Base-by-base conservation (phyloP, 2,113 vertebrate genomes). In the Ochotona curzoniae region DNA sequence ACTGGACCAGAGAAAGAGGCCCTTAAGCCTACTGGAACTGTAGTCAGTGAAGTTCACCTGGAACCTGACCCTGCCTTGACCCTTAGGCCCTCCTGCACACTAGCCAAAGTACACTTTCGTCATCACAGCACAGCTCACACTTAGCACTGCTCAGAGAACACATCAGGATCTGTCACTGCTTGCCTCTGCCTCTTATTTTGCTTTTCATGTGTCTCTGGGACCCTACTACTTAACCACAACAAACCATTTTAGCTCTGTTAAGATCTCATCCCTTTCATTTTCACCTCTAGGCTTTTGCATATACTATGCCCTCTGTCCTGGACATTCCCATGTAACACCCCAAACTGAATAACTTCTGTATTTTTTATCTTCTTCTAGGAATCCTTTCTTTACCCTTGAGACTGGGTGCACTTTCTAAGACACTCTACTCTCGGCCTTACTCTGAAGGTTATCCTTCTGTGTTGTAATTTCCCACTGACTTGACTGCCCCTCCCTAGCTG, bases 1-100 rank as follows among this genome's bases (percentile, higher is more conserved):
- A 89, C 66, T 60, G 76, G 83, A 86, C 63, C 28, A n/a, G 76
- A 67, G 28, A 38, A 64, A 90, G 80, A 95, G 32, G 61, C 75
- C 28, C 80, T 64, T 4, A 80, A 89, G 86, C 83, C 87, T 28
- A 64, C 20, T 32, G 49, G 32, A 88, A 83, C 8, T 60, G 17
- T 44, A 49, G 28, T 82, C 89, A 87, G 47, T 17, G n/a, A 57
- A 92, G 54, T 80, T 87, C 79, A 73, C 76, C 70, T 25, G 38
- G 71, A 83, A 26, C 20, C 35, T 38, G 49, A 79, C 70, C 86
- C 35, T 35, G 9, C 15, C 70, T 78, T 88, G 89, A 75, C 83
- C 57, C 23, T 26, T 76, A 10, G 25, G 44, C 20, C 30, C 25
- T n/a, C 60, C 28, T 89, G 54, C 17, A 18, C 64, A 85, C 8